These are phyloP conservation scores for Calcarius lapponicus DNA, from an alignment of 2,797 vertebrate genomes.

Conservation along the genomic window DNA sequence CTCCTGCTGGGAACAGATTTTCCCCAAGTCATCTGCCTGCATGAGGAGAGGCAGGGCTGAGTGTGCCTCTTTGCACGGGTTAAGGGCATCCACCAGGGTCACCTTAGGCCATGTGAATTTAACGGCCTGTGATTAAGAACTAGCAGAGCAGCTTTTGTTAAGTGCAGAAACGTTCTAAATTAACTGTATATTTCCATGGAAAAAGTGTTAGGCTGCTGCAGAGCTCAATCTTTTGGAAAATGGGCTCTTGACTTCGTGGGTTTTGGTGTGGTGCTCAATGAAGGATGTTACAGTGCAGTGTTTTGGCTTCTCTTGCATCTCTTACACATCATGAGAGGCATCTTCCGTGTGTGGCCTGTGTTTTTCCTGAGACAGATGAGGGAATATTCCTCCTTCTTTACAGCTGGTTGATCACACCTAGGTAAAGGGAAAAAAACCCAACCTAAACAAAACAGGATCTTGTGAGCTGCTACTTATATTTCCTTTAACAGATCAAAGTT, in stretches of 20 bases:
- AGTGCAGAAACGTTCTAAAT: neutral
- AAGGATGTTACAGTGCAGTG: neutral
- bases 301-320: neutral
- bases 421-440: neutral
- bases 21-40: constrained; percentile 3
- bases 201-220: neutral
- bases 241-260: neutral
- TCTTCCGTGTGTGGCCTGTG: neutral
- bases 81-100: constrained; percentile 51
- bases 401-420: neutral
- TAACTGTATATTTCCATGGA: neutral
- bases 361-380: neutral
- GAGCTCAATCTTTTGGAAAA: neutral
- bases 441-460: neutral
- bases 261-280: neutral
- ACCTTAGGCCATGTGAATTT: constrained; percentile 47
- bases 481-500: constrained; percentile 54
- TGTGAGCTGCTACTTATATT: constrained; percentile 27
- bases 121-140: constrained; percentile 19
- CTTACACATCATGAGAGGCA: neutral
- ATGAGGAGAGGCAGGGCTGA: neutral
- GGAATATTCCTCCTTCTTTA: neutral
- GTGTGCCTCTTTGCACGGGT: constrained; percentile 8
- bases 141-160: constrained; percentile 14
- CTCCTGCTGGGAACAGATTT: constrained; percentile 57